Evolutionary conservation across 92 coral and sea anemone genomes (phyloP), one percentile per base, ranked within the genome.

Genomic region (Scolanthus callimorphus): DNA sequence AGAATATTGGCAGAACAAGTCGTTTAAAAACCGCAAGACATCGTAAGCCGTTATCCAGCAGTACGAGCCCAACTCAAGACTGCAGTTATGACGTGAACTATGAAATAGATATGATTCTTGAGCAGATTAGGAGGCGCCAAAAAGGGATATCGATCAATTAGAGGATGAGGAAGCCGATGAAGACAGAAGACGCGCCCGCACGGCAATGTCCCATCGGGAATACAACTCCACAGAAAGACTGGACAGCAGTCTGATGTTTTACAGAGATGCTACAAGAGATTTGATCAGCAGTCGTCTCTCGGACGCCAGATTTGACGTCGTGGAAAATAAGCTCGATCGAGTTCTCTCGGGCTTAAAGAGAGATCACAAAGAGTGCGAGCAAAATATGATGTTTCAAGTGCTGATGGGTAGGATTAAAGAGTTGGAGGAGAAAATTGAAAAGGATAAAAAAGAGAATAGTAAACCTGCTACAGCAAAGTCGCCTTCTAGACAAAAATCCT

Each of bases 321-420:
- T 82, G 48, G 60, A 78, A 25, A 82, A 82, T 29, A 73, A 73
- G 49, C 44, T 82, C 19, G 83, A 82, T 23, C 82, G 89, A 0
- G 79, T 68, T 28, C n/a, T 68, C 25, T 43, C 53, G 27, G 26
- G 57, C 19, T 17, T 63, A 9, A 30, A 57, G 29, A 28, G 39
- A 25, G 65, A 68, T 8, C 43, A 47, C 55, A 49, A 22, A 6
- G 56, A 41, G 15, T 31, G 61, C 52, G 77, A 67, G 11, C 83
- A 82, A 31, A 73, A 60, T 6, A 55, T 76, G 44, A 45, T 82
- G 73, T 41, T 82, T 20, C 71, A 69, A 41, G 39, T 82, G 15
- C 9, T 82, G 54, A 25, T 82, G 61, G 69, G 53, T 20, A 78
- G 83, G 23, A 64, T 82, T n/a, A 69, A 76, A 11, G 89, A 82